Evolutionary conservation across 2,888 invertebrate genomes (phyloP), one percentile per base, ranked within the genome.

Genomic region (Trissolcus brochymenae): DNA sequence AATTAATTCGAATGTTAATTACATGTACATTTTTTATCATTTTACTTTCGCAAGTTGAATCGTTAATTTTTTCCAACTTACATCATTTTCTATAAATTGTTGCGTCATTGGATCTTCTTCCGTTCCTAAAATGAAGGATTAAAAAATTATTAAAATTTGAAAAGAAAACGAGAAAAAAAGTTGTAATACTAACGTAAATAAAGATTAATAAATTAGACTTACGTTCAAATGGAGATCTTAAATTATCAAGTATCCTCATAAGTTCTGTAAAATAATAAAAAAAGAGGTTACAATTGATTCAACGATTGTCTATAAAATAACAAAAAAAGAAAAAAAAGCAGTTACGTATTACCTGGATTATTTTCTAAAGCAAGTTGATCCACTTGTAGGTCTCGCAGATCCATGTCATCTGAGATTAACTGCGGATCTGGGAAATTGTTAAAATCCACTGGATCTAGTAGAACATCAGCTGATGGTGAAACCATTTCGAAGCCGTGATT

Each of bases 211-310:
- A 53, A 25, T 50, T 6, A 51, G 76, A 85, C 83, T 80, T 80
- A 87, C 87, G 82, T 82, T 85, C 83, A 65, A 84, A 82, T 57
- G 82, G 81, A 68, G 85, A 80, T 66, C 81, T 81, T 13, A 86
- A 75, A 70, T 83, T 83, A 55, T 84, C 82, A 53, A 87, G 81
- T 79, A 86, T 84, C 78, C 85, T 85, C 82, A 86, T 82, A 78
- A 87, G 74, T 78, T 87, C 88, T 88, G 81, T 14, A 84, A 82
- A 67, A 80, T 57, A 70, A 80, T 14, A 59, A 46, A 43, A 25
- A 40, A 53, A 62, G 0, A 21, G n/a, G 25, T 51, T 51, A 46
- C 0, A 46, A 46, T 4, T 46, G n/a, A 9, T n/a, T 46, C 46
- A 16, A 46, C 9, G 35, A 35, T 35, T 35, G 25, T 43, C 7